Base-by-base conservation (phyloP, 2,113 vertebrate genomes). In the Upupa epops region DNA sequence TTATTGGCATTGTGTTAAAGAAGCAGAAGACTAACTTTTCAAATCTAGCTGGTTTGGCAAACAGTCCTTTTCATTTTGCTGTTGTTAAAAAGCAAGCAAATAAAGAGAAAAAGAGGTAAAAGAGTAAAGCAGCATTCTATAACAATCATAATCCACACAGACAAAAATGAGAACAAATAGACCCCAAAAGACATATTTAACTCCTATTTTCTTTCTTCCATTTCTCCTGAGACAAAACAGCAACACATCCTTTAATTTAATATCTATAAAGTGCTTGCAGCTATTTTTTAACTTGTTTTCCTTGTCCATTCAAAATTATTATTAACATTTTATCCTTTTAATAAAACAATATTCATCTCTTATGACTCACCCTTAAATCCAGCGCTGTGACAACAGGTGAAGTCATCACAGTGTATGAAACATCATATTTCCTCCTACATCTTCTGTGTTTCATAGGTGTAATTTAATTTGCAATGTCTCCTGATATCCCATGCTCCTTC, bases 351-450 rank as follows among this genome's bases (percentile, higher is more conserved):
- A 74, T 25, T 85, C 22, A 80, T 83, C 37, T 51, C 72, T 76
- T 20, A n/a, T 92, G 85, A 85, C 37, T 92, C 91, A 88, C 82
- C 17, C 66, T 79, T 87, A 73, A 70, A 85, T 76, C 24, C 48
- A 65, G 8, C 63, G n/a, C 37, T 83, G 48, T 83, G 52, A 69
- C 22, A 91, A 69, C 22, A 83, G 56, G 42, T 91, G 78, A 94
- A 91, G 63, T 94, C 71, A 87, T 76, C 46, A 29, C 22, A 37
- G 13, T 70, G 28, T 42, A 61, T 21, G 17, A 90, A 54, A 69
- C 28, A 72, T 56, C 56, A 28, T 32, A 59, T 77, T 84, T 86
- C 74, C 65, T 83, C 45, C 70, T 51, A 69, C 46, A 58, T 37
- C 9, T 75, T 84, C 25, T 68, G 3, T 86, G 11, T 76, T 96